A percentile compares a stretch with the other conserved stretches of the same genome.
These are phyloP conservation scores for Lineus longissimus DNA, from an alignment of 1,140 invertebrate genomes.

Conservation along the genomic window DNA sequence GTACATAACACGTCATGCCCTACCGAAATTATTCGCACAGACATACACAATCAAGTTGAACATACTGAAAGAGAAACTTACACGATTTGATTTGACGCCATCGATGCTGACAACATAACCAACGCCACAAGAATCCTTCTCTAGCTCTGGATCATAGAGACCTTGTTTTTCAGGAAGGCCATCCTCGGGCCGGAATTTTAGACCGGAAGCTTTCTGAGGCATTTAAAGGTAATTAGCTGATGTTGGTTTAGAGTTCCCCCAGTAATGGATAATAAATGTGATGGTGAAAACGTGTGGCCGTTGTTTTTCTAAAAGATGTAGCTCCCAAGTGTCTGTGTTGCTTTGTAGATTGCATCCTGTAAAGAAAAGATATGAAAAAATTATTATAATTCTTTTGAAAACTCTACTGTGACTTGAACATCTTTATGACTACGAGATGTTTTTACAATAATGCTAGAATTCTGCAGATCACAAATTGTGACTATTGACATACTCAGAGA, in stretches of 20 bases:
- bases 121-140: constrained; percentile 96
- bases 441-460: no score
- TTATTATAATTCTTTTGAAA: no score
- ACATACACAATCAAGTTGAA: background rate
- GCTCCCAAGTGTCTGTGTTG: no score
- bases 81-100: constrained; percentile 87
- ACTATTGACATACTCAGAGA: no score
- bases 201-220: background rate
- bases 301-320: no score
- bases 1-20: no score
- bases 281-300: background rate
- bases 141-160: constrained; percentile 89
- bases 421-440: no score
- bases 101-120: constrained; percentile 98
- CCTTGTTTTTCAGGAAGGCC: constrained; percentile 65
- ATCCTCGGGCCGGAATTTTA: background rate
- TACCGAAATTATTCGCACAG: no score
- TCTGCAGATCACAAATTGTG: no score
- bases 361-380: no score
- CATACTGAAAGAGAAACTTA: constrained; percentile 50
- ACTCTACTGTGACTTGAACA: no score
- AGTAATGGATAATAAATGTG: background rate
- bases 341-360: no score
- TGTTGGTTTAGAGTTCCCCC: background rate
- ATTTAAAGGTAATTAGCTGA: background rate